Evolutionary conservation across 2,888 invertebrate genomes (phyloP).

Genomic region (Rambutsinella grinnellia): DNA sequence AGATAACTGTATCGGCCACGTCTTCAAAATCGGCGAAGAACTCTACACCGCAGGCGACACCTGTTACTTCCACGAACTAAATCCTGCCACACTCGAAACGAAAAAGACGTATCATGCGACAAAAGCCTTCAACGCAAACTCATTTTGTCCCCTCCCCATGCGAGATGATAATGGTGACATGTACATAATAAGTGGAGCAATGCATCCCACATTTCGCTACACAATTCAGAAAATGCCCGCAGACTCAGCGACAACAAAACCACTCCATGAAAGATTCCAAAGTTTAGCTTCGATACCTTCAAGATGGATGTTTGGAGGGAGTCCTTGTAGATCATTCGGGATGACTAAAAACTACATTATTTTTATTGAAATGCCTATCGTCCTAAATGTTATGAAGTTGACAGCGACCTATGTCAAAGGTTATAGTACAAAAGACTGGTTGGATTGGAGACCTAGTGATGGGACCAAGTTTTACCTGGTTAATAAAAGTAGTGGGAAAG

Average conservation of each 20-base stretch:
- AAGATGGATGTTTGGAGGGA: conserved; percentile 68
- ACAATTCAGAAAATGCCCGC: conserved; percentile 42
- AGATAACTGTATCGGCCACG: conserved; percentile 71
- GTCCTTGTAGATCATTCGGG: conserved; percentile 72
- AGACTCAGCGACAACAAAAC: conserved; percentile 13
- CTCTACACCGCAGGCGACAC: conserved; percentile 71
- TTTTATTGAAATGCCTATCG: conserved; percentile 72
- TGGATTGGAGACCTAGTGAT: conserved; percentile 70
- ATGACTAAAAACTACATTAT: conserved; percentile 72
- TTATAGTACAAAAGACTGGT: conserved; percentile 68
- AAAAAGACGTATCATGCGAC: conserved; percentile 62
- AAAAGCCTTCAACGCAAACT: conserved; percentile 49
- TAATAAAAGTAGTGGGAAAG: conserved; percentile 69
- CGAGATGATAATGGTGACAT: conserved; percentile 51
- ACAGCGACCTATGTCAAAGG: conserved; percentile 68
- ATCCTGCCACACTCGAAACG: conserved; percentile 70
- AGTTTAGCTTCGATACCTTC: conserved; percentile 68
- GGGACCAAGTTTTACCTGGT: conserved; percentile 69
- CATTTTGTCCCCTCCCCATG: conserved; percentile 42
- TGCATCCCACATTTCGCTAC: conserved; percentile 56
- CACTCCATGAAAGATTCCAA: conserved; percentile 39
- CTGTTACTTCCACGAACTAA: conserved; percentile 69
- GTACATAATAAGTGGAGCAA: conserved; percentile 45
- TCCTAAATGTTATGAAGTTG: conserved; percentile 70
- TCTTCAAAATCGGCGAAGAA: conserved; percentile 69